phyloP scores from a whole-genome alignment of 2,113 vertebrate species.

The Collichthys lucidus region DNA sequence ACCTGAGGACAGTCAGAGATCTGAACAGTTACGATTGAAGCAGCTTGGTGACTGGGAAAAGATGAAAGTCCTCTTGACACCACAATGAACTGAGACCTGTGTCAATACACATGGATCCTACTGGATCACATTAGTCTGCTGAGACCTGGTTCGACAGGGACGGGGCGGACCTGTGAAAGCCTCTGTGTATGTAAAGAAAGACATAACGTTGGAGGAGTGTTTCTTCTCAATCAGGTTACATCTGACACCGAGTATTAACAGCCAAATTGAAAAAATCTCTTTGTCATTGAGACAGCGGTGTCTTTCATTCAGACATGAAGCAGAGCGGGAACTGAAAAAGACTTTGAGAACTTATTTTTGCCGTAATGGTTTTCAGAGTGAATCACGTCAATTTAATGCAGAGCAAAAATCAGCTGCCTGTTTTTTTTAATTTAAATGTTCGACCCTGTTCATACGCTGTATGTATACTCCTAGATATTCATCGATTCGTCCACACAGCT shows the following conservation, averaged over 20 bases:
- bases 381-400: neutral
- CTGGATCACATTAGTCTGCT: neutral
- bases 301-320: neutral
- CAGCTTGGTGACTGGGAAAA: neutral
- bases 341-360: neutral
- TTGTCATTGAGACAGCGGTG: neutral
- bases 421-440: neutral
- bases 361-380: neutral
- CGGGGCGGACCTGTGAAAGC: neutral
- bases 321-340: too few species aligned
- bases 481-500: neutral
- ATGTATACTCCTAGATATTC: neutral
- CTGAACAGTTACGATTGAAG: too few species aligned
- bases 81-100: neutral
- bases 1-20: too few species aligned
- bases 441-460: neutral
- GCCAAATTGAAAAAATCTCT: too few species aligned
- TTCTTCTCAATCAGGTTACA: neutral
- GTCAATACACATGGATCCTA: neutral
- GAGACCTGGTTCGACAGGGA: too few species aligned
- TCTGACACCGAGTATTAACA: neutral
- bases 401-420: neutral
- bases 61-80: neutral
- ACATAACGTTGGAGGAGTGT: too few species aligned
- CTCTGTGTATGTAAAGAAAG: neutral